phyloP scores from a whole-genome alignment of 2,113 vertebrate genomes.

The Thermophis baileyi region DNA sequence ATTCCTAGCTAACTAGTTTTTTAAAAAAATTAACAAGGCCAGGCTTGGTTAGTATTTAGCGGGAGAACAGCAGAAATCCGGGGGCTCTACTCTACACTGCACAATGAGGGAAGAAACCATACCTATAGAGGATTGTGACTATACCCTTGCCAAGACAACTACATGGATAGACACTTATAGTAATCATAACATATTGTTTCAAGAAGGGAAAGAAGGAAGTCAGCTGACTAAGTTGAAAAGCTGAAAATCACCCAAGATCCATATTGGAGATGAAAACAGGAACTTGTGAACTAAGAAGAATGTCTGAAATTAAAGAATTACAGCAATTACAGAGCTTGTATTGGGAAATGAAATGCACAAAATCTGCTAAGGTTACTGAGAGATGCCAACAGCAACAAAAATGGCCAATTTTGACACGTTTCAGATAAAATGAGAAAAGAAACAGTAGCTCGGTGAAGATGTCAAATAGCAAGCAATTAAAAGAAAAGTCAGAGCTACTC shows the following conservation, averaged over 20 bases:
- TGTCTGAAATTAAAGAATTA: background rate
- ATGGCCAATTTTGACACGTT: background rate
- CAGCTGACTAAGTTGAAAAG: background rate
- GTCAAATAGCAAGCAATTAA: background rate
- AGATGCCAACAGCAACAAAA: background rate
- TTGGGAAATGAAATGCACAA: background rate
- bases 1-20: background rate
- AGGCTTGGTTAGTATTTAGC: background rate
- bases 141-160: background rate
- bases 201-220: background rate
- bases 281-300: background rate
- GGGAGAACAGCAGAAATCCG: background rate
- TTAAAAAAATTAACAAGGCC: background rate
- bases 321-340: background rate
- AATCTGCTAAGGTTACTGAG: background rate
- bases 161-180: background rate
- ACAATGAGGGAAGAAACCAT: background rate
- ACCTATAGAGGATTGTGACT: background rate
- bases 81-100: background rate
- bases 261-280: background rate
- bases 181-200: background rate
- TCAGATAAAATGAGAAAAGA: background rate
- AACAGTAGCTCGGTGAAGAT: background rate
- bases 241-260: background rate
- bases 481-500: background rate